Base-by-base conservation (phyloP, 2,113 vertebrate genomes). In the Fulmarus glacialis region DNA sequence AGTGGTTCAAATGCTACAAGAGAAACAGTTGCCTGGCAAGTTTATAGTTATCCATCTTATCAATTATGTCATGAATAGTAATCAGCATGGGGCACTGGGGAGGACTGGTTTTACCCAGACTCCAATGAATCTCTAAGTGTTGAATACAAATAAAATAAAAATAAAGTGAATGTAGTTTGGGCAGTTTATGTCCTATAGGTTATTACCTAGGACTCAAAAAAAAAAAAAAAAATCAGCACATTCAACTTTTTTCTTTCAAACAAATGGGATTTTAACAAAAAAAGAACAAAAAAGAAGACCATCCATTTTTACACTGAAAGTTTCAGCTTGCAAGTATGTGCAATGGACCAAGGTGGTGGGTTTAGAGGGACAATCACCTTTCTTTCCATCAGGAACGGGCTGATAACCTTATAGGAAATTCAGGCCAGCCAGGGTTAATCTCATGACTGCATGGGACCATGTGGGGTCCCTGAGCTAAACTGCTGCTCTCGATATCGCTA, bases 101-200 rank as follows among this genome's bases (percentile, higher is more conserved):
- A 34, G 32, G 11, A 32, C 8, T 75, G n/a, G 3, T 29, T 86
- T 79, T 59, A 58, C 36, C 32, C 40, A 45, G 7, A 63, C 1
- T 6, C 42, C 10, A 75, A 8, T 4, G 11, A 88, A 50, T 22
- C 9, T 59, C 6, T n/a, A 81, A n/a, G 9, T 38, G 19, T 17
- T 60, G 7, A 79, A 59, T 73, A 59, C 36, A 88, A 75, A 82
- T 22, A 82, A 67, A 59, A 36, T 16, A 6, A 71, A 72, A 55
- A 10, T 7, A 0, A 43, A 62, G 1, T 19, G 14, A 89, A 38
- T 10, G 6, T 40, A 32, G 1, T 30, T 79, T 58, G 7, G 8
- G 21, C 6, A 58, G 30, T 70, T 87, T n/a, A 32, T 62, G 8
- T 8, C 12, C 6, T 62, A 18, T 20, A 30, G 11, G 7, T 59